A percentile compares a stretch with the other conserved stretches of the same genome.
Evolutionary conservation across 2,113 vertebrate genomes (phyloP).

Genomic region (Alouatta palliata): DNA sequence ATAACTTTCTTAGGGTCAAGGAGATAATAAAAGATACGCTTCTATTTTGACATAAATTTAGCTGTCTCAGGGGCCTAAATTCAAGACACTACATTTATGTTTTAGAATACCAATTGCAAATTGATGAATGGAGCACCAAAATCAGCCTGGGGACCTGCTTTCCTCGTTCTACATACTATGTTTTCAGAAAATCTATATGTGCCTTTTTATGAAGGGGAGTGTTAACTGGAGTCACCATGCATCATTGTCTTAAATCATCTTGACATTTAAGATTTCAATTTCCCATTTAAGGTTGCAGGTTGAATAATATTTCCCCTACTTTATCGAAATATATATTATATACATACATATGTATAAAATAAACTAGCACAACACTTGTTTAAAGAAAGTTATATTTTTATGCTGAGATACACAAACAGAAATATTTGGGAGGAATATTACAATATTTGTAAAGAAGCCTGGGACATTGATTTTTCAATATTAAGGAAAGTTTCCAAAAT

Average conservation of each 20-base stretch:
- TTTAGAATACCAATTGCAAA: constrained; percentile 32
- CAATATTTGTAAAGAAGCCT: background rate
- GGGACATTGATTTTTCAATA: background rate
- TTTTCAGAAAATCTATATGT: constrained; percentile 30
- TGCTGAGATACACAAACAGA: background rate
- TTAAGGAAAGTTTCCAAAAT: constrained; percentile 22
- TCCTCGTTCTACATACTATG: background rate
- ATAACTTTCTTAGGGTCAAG: background rate
- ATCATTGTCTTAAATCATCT: constrained; percentile 41
- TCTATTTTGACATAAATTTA: background rate
- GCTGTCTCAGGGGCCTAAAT: background rate
- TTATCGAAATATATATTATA: background rate
- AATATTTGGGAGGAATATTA: constrained; percentile 25
- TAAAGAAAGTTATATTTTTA: constrained; percentile 31
- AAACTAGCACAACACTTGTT: background rate
- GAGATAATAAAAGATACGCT: background rate
- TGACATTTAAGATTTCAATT: constrained; percentile 2
- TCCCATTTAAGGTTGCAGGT: background rate
- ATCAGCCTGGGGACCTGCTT: background rate
- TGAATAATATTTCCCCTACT: background rate
- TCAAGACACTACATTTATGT: background rate
- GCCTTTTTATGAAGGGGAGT: constrained; percentile 24
- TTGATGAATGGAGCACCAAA: background rate
- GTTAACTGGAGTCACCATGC: background rate
- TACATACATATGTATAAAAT: background rate